phyloP scores from a whole-genome alignment of 2,113 vertebrate genomes.

The Trachemys scripta region DNA sequence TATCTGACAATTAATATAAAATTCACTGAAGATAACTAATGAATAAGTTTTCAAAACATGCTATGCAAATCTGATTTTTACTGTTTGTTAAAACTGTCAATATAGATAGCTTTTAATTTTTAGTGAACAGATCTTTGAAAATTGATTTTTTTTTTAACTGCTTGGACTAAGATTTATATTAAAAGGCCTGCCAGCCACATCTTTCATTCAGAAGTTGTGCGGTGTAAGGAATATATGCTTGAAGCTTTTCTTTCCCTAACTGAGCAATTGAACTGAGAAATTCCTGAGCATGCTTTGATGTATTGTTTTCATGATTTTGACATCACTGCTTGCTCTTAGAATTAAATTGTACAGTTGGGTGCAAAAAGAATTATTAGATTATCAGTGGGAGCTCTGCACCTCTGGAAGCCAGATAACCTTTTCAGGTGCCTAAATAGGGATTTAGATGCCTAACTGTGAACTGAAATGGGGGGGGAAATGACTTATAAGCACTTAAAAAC shows the following conservation, averaged over 20 bases:
- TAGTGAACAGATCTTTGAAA: neutral
- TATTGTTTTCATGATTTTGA: conserved; percentile 7
- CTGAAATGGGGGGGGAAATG: neutral
- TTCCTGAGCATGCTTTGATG: neutral
- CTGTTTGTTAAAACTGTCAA: neutral
- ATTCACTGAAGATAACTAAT: rapidly evolving
- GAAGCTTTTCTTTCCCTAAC: conserved; percentile 23
- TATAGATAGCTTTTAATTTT: neutral
- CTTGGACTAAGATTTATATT: neutral
- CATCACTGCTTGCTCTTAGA: neutral
- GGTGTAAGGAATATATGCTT: neutral
- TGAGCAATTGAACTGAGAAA: neutral
- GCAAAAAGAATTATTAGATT: neutral
- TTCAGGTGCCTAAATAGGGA: neutral
- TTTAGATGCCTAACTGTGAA: neutral
- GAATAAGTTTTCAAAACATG: neutral
- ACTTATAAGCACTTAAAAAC: neutral
- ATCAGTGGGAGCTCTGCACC: neutral
- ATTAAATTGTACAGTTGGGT: neutral
- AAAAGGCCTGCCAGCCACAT: neutral
- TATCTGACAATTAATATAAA: neutral
- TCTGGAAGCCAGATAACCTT: neutral
- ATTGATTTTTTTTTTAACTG: neutral
- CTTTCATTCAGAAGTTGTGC: neutral
- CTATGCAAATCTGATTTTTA: neutral